Conservation (phyloP, 2,113 vertebrate genomes). For the Paracanthobrama guichenoti region DNA sequence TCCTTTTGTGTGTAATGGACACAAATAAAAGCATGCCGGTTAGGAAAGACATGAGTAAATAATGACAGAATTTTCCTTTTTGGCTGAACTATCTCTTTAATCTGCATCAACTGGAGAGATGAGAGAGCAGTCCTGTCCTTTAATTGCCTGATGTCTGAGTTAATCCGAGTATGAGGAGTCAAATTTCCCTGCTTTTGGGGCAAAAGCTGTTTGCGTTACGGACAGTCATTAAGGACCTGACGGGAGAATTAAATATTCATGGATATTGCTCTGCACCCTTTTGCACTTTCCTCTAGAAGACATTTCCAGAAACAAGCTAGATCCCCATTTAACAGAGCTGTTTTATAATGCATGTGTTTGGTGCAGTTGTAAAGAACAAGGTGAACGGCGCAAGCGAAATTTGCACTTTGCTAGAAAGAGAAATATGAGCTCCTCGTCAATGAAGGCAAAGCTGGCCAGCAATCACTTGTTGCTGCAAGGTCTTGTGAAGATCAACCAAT, state of each 20-base stretch:
- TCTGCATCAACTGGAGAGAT: constrained; percentile 12
- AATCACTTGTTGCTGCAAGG: constrained; percentile 44
- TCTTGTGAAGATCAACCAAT: constrained; percentile 63
- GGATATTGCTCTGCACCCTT: constrained; percentile 56
- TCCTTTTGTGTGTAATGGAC: background rate
- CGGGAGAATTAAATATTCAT: constrained; percentile 71
- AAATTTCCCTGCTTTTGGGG: constrained; percentile 19
- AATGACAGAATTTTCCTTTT: background rate
- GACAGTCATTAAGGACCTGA: constrained; percentile 63
- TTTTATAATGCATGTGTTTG: constrained; percentile 58
- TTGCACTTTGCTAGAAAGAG: constrained; percentile 10
- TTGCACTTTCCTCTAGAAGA: constrained; percentile 59
- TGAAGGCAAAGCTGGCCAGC: constrained; percentile 1
- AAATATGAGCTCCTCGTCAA: constrained; percentile 6
- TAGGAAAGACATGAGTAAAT: background rate
- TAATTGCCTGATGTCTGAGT: constrained; percentile 43
- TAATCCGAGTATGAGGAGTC: constrained; percentile 27
- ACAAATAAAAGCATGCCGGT: background rate
- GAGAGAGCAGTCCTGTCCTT: background rate
- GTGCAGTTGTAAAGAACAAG: constrained; percentile 15
- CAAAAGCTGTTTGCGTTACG: constrained; percentile 38
- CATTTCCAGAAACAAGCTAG: constrained; percentile 56
- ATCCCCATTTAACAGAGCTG: constrained; percentile 47
- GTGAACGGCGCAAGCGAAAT: constrained; percentile 28
- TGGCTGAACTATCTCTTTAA: constrained; percentile 13